phyloP scores from a whole-genome alignment of 2,888 invertebrate genomes.

The Choreutis nemorana region DNA sequence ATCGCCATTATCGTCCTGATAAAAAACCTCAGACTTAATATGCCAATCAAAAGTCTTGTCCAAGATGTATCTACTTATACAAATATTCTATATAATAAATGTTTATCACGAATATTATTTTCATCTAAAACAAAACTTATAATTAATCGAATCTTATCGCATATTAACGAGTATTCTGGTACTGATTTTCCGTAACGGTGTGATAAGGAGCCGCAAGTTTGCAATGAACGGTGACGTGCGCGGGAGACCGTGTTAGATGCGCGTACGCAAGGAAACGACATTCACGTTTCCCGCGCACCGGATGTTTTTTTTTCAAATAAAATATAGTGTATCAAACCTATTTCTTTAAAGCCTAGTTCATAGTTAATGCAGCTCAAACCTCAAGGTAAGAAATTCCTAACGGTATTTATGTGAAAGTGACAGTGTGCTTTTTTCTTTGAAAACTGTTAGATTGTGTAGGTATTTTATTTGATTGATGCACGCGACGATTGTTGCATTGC shows the following conservation, averaged over 20 bases:
- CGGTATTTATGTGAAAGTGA: constrained; percentile 26
- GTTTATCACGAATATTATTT: too few species aligned
- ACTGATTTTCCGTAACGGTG: constrained; percentile 27
- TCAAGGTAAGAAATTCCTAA: constrained; percentile 34
- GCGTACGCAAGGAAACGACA: constrained; percentile 26
- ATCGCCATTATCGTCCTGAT: too few species aligned
- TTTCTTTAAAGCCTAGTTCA: not conserved
- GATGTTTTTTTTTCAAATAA: too few species aligned
- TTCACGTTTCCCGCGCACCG: constrained; percentile 17
- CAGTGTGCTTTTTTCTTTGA: too few species aligned
- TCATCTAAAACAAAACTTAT: too few species aligned
- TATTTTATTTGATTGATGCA: constrained; percentile 2
- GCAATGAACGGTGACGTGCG: constrained; percentile 32
- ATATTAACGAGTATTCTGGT: not conserved
- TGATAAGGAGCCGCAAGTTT: constrained; percentile 29
- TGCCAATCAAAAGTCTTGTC: too few species aligned
- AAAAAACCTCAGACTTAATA: too few species aligned
- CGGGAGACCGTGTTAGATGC: constrained; percentile 31
- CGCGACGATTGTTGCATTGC: too few species aligned
- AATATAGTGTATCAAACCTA: not conserved
- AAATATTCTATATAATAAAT: too few species aligned
- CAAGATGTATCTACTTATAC: too few species aligned
- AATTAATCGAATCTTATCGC: too few species aligned
- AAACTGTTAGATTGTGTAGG: not conserved
- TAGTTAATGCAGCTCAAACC: constrained; percentile 29